phyloP scores from a whole-genome alignment of 2,113 vertebrate species.

The Pterophyllum scalare region DNA sequence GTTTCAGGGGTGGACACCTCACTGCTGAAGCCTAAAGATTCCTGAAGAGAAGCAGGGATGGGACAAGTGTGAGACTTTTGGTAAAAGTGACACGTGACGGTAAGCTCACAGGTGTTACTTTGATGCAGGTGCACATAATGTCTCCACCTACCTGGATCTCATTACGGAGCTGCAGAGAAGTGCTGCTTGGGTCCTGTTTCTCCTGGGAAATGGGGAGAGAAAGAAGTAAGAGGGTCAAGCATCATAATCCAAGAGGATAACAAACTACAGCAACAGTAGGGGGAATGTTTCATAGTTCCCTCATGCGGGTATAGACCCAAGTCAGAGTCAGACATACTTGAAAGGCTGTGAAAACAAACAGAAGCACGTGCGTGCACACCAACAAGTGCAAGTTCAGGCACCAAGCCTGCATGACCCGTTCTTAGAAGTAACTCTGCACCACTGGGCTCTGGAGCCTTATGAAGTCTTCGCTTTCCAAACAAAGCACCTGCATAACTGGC shows the following conservation, averaged over 20 bases:
- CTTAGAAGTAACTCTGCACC: background rate
- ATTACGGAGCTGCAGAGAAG: conserved; percentile 90
- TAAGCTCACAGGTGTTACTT: background rate
- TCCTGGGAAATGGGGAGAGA: conserved; percentile 81
- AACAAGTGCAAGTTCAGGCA: conserved; percentile 2
- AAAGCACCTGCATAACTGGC: background rate
- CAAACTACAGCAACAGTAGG: conserved; percentile 5
- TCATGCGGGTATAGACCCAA: background rate
- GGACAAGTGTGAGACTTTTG: background rate
- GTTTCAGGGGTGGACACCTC: conserved; percentile 91
- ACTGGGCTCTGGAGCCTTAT: background rate
- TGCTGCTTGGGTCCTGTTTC: conserved; percentile 87
- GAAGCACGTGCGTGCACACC: conserved; percentile 19
- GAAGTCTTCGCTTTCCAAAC: background rate
- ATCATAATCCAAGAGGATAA: conserved; percentile 13
- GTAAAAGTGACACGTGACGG: background rate
- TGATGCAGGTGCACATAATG: background rate
- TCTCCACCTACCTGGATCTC: conserved; percentile 89
- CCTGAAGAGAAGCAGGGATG: conserved; percentile 79
- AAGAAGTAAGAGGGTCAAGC: conserved; percentile 9
- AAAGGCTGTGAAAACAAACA: conserved; percentile 46
- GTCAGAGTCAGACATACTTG: conserved; percentile 45
- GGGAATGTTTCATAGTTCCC: conserved; percentile 10
- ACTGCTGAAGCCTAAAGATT: conserved; percentile 92
- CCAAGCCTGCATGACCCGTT: conserved; percentile 42